Evolutionary conservation across 2,888 invertebrate species (phyloP).

Genomic region (Camptogramma bilineatum): DNA sequence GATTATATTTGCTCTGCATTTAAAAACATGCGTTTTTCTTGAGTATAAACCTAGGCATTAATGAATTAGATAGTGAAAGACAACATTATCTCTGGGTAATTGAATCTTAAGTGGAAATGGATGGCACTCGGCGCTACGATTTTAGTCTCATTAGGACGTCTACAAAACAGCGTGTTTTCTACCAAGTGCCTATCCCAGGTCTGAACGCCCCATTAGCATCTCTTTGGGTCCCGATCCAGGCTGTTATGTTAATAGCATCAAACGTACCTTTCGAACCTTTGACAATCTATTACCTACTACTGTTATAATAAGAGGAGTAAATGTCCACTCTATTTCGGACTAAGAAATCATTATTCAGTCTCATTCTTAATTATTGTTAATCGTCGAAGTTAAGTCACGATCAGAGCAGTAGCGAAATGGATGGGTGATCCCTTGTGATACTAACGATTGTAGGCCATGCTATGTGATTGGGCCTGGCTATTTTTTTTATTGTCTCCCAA

Average conservation of each 20-base stretch:
- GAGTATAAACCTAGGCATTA: too few relatives aligned
- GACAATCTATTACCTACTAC: slow-evolving; percentile 1
- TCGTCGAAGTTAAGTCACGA: too few relatives aligned
- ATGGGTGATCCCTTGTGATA: too few relatives aligned
- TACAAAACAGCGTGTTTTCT: not conserved
- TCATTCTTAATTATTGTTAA: too few relatives aligned
- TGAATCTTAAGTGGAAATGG: not conserved
- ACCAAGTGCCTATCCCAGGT: not conserved
- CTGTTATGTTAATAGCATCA: slow-evolving; percentile 13
- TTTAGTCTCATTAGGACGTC: not conserved
- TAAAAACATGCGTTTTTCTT: too few relatives aligned
- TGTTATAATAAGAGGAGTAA: not conserved
- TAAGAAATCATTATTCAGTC: not conserved
- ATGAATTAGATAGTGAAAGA: too few relatives aligned
- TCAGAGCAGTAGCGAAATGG: too few relatives aligned
- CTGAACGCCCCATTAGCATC: slow-evolving; percentile 21
- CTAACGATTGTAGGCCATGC: too few relatives aligned
- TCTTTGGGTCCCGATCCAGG: slow-evolving; percentile 12
- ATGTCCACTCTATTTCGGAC: not conserved
- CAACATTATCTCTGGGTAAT: not conserved
- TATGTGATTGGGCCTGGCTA: too few relatives aligned
- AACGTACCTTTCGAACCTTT: slow-evolving; percentile 5
- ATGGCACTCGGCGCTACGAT: not conserved
- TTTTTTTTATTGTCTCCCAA: too few relatives aligned
- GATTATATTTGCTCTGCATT: too few relatives aligned